Percentiles rank a stretch among this genome's conserved stretches.
Conservation (phyloP, 2,888 invertebrate genomes). For the Encarsia formosa region DNA sequence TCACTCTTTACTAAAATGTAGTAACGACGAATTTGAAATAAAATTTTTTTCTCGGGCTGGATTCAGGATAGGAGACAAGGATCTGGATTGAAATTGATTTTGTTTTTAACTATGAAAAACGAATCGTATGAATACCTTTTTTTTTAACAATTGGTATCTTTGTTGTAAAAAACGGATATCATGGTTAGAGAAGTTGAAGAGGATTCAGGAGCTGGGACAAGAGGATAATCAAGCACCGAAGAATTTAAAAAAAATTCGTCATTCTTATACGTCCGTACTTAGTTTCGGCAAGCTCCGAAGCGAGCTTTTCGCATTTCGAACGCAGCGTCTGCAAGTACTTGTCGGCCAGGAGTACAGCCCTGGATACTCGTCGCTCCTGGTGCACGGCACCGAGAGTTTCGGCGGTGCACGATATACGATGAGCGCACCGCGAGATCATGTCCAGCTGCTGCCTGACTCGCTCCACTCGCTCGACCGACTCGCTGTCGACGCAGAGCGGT, state of each 20-base stretch:
- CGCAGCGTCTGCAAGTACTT: conserved; percentile 43
- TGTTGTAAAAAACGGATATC: neutral
- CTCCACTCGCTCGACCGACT: conserved; percentile 46
- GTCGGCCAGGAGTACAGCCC: conserved; percentile 42
- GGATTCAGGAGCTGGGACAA: neutral
- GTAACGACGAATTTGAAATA: no score
- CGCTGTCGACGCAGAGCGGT: conserved; percentile 45
- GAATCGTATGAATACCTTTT: no score
- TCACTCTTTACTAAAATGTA: no score
- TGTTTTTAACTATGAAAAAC: no score
- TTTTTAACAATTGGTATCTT: no score
- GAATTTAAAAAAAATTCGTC: neutral
- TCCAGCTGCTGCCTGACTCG: conserved; percentile 42
- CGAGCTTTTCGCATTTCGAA: conserved; percentile 42
- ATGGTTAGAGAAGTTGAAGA: neutral
- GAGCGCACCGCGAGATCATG: conserved; percentile 44
- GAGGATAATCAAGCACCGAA: conserved; percentile 11
- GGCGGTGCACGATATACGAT: conserved; percentile 42
- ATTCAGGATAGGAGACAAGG: no score
- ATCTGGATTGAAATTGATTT: no score
- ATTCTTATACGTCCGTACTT: conserved; percentile 35
- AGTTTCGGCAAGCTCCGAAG: conserved; percentile 42
- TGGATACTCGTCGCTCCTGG: conserved; percentile 44
- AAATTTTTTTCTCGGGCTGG: no score
- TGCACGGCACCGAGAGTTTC: conserved; percentile 47